Percentiles rank a stretch among this genome's conserved stretches.
These are phyloP conservation scores for Cranoglanis bouderius DNA, from an alignment of 2,113 vertebrate species.

Conservation along the genomic window DNA sequence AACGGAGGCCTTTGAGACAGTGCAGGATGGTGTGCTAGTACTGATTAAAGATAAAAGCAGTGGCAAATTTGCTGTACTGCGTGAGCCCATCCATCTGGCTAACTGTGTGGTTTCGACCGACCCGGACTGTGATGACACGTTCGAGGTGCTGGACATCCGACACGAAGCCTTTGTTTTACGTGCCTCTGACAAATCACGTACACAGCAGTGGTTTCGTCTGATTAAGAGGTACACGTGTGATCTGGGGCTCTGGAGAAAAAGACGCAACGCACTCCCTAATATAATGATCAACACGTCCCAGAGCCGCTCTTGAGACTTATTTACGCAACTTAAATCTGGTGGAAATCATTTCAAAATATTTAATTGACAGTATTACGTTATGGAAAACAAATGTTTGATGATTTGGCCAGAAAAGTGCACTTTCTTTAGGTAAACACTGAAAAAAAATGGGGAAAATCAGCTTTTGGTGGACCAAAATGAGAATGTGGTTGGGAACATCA, in stretches of 20 bases:
- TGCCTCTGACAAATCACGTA: conserved; percentile 82
- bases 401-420: conserved; percentile 46
- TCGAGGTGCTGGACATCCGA: conserved; percentile 88
- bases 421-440: conserved; percentile 39
- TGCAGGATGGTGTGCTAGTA: conserved; percentile 84
- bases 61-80: conserved; percentile 84
- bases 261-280: conserved; percentile 88
- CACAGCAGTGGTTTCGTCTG: conserved; percentile 89
- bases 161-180: conserved; percentile 87
- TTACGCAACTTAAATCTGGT: conserved; percentile 33
- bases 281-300: conserved; percentile 92
- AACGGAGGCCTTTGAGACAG: conserved; percentile 57
- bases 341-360: conserved; percentile 59
- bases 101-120: conserved; percentile 87
- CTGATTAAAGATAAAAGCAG: conserved; percentile 90
- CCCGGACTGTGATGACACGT: conserved; percentile 84
- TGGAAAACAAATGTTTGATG: conserved; percentile 12
- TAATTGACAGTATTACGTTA: conserved; percentile 54
- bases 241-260: conserved; percentile 86
- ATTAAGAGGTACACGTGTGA: conserved; percentile 81
- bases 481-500: conserved; percentile 54
- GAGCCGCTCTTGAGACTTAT: conserved; percentile 77
- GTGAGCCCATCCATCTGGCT: conserved; percentile 84
- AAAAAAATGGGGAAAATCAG: conserved; percentile 27
- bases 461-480: conserved; percentile 67